Conservation (phyloP, 2,888 invertebrate species). For the Trilocha varians region DNA sequence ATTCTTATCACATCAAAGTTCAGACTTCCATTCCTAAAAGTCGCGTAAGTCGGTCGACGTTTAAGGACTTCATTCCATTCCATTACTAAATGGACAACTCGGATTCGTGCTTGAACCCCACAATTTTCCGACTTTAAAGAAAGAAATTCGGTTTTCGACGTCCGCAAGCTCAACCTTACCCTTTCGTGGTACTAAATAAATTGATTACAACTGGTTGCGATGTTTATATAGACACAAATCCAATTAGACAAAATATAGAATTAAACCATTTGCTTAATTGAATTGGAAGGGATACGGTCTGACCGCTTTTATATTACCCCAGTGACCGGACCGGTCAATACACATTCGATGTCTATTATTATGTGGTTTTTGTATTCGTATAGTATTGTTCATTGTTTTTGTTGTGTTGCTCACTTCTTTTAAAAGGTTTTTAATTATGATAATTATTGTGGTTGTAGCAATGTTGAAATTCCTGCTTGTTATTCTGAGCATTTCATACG, state of each 20-base stretch:
- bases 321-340: slow-evolving; percentile 2
- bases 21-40: too few species aligned
- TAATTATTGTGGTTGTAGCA: too few species aligned
- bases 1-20: too few species aligned
- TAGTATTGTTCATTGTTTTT: too few species aligned
- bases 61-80: not conserved
- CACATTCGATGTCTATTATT: slow-evolving; percentile 5
- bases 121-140: not conserved
- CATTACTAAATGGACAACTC: not conserved
- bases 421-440: too few species aligned
- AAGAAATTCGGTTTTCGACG: not conserved
- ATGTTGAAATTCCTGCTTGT: too few species aligned
- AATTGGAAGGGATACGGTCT: slow-evolving; percentile 6
- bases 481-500: too few species aligned
- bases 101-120: not conserved
- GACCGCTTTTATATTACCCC: slow-evolving; percentile 6
- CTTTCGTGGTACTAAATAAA: not conserved
- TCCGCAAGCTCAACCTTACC: not conserved
- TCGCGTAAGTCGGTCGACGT: too few species aligned
- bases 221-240: slow-evolving; percentile 3
- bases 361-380: not conserved
- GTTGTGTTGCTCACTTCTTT: too few species aligned
- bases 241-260: slow-evolving; percentile 5
- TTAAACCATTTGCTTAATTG: slow-evolving; percentile 7
- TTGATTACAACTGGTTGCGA: not conserved